Conservation (phyloP, 2,797 vertebrate genomes). For the Syndactyla subalaris region DNA sequence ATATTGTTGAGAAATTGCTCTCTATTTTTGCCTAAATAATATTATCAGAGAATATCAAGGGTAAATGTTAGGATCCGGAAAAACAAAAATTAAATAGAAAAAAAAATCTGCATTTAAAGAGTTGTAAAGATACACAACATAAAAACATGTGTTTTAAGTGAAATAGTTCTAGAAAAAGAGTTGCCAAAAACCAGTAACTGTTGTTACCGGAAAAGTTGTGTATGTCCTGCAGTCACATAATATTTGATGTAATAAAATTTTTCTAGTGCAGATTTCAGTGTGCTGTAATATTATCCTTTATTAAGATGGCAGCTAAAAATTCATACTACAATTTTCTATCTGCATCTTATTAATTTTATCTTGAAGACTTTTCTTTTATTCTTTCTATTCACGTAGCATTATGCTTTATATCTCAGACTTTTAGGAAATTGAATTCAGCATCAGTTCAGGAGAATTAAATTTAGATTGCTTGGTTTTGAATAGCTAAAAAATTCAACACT, state of each 20-base stretch:
- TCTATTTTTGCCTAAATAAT: not conserved
- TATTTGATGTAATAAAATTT: not conserved
- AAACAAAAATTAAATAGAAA: not conserved
- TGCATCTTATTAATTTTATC: constrained; percentile 37
- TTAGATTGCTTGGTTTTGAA: not conserved
- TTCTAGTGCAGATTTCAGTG: not conserved
- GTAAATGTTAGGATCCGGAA: not conserved
- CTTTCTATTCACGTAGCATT: not conserved
- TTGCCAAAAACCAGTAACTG: not conserved
- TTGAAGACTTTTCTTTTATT: constrained; percentile 5
- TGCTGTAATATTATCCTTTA: not conserved
- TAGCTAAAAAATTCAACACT: not conserved
- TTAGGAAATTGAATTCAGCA: constrained; percentile 45
- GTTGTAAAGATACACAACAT: not conserved
- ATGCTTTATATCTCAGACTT: constrained; percentile 24
- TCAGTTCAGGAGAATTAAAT: constrained; percentile 28
- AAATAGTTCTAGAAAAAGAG: not conserved
- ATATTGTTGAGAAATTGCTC: not conserved
- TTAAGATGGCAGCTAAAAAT: not conserved
- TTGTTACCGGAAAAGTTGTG: not conserved
- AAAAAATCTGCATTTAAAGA: not conserved
- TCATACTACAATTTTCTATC: not conserved
- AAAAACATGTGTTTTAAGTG: not conserved
- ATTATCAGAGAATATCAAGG: not conserved
- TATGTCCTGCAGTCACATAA: not conserved